phyloP scores from a whole-genome alignment of 2,797 vertebrate genomes.

The Chromis chromis region DNA sequence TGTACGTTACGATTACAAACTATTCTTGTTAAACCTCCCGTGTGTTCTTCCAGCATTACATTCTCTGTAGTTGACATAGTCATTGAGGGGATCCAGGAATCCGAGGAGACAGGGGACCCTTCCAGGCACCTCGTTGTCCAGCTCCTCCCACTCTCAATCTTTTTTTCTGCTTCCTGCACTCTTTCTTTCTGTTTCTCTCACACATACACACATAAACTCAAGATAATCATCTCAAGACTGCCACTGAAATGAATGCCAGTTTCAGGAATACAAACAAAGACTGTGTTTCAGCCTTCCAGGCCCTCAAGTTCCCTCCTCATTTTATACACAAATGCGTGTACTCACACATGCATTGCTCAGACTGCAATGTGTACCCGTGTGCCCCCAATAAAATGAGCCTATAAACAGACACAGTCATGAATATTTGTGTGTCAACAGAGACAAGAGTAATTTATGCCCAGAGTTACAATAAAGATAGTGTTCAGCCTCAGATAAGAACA shows the following conservation, averaged over 20 bases:
- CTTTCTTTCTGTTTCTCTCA: constrained; percentile 28
- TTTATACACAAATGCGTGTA: constrained; percentile 16
- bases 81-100: constrained; percentile 60
- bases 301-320: constrained; percentile 13
- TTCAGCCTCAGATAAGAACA: constrained; percentile 41
- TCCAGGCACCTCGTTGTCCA: constrained; percentile 53
- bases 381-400: background rate
- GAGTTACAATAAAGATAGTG: constrained; percentile 12
- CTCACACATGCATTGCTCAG: constrained; percentile 1
- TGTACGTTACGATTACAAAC: constrained; percentile 50
- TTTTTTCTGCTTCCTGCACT: constrained; percentile 18
- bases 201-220: constrained; percentile 14
- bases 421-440: constrained; percentile 25
- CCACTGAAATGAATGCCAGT: constrained; percentile 56
- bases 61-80: constrained; percentile 72
- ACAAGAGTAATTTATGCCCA: constrained; percentile 12
- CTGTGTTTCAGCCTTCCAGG: constrained; percentile 33
- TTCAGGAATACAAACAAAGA: constrained; percentile 55
- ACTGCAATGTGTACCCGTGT: background rate
- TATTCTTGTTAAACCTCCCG: constrained; percentile 58
- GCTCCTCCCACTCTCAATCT: constrained; percentile 23
- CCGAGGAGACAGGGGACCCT: constrained; percentile 47
- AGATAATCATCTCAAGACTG: constrained; percentile 66
- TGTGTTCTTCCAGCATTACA: constrained; percentile 61
- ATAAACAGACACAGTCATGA: constrained; percentile 9